These are phyloP conservation scores for Ephestia elutella DNA, from an alignment of 1,140 invertebrate species.

Conservation along the genomic window DNA sequence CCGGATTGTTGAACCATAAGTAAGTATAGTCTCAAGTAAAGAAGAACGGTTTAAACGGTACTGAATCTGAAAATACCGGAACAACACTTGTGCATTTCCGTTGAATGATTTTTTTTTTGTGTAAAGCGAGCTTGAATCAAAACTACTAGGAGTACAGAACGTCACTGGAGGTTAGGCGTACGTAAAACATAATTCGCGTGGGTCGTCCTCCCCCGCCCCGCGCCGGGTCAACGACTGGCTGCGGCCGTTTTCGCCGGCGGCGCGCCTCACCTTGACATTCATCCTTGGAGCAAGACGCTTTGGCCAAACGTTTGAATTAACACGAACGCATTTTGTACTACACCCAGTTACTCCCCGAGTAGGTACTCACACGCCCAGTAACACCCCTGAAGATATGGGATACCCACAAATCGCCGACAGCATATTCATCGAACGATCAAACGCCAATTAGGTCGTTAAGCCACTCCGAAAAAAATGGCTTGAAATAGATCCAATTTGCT, in stretches of 20 bases:
- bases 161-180: conserved; percentile 51
- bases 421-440: neutral
- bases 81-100: neutral
- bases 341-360: conserved; percentile 21
- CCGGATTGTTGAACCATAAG: neutral
- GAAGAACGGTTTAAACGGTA: too few species aligned
- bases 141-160: conserved; percentile 60
- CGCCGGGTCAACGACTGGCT: conserved; percentile 54
- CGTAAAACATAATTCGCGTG: conserved; percentile 69
- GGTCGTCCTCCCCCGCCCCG: conserved; percentile 49
- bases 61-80: too few species aligned
- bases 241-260: conserved; percentile 68
- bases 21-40: too few species aligned
- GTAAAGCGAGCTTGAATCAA: conserved; percentile 8
- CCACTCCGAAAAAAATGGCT: conserved; percentile 7
- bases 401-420: conserved; percentile 10
- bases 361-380: too few species aligned
- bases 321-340: conserved; percentile 39
- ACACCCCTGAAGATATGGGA: conserved; percentile 17
- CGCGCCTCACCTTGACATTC: conserved; percentile 73
- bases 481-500: too few species aligned
- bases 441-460: conserved; percentile 16
- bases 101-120: neutral
- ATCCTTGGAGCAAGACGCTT: conserved; percentile 63
- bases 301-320: conserved; percentile 63